Evolutionary conservation across 2,888 invertebrate species (phyloP).

Genomic region (Lottia gigantea): DNA sequence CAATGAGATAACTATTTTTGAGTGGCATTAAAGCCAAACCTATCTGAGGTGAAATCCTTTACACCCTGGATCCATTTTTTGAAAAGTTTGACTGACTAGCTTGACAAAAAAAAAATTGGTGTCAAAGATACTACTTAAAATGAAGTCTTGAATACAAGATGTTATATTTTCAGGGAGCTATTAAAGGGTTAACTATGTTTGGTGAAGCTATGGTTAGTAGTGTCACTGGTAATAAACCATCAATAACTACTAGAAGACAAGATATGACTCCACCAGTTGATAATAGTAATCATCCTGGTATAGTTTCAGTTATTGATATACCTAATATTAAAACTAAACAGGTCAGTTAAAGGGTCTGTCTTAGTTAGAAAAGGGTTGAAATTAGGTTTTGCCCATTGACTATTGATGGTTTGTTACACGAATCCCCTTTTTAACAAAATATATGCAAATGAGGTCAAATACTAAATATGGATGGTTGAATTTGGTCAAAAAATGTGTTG

Average conservation of each 20-base stretch:
- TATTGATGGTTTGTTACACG: not conserved
- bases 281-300: constrained; percentile 75
- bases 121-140: no score
- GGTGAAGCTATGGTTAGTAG: constrained; percentile 93
- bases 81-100: no score
- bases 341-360: constrained; percentile 35
- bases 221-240: constrained; percentile 76
- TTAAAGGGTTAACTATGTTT: constrained; percentile 84
- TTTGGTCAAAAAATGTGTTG: no score
- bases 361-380: not conserved
- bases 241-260: constrained; percentile 54
- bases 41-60: not conserved
- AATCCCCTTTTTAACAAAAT: not conserved
- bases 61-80: not conserved
- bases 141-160: not conserved
- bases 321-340: constrained; percentile 55
- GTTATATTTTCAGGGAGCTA: constrained; percentile 74
- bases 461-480: no score
- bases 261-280: constrained; percentile 48
- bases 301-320: constrained; percentile 86
- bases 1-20: no score
- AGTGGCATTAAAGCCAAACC: no score
- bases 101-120: no score
- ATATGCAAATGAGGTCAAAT: not conserved
- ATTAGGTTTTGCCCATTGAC: not conserved